Conservation (phyloP, 2,888 invertebrate genomes). For the Pandemis cinnamomeana region DNA sequence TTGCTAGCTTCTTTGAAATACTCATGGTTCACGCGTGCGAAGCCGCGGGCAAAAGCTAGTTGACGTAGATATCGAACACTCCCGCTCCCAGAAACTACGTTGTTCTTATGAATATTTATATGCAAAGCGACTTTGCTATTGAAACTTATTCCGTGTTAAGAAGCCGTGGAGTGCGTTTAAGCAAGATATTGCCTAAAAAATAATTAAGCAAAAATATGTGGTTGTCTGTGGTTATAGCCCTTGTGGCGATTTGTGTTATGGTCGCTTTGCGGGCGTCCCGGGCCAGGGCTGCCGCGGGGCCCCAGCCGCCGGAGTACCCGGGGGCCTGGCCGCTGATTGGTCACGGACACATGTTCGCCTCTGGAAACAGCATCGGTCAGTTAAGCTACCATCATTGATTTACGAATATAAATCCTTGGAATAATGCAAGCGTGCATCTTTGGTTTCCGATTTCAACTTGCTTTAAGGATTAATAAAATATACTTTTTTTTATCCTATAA, state of each 20-base stretch:
- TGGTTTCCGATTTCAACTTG: too few species aligned
- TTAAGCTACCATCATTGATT: slow-evolving; percentile 9
- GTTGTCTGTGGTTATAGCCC: neutral
- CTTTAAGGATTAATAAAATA: too few species aligned
- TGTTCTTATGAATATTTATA: neutral
- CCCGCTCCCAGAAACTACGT: too few species aligned
- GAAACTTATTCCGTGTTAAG: neutral
- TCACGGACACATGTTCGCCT: slow-evolving; percentile 54
- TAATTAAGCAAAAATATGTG: neutral
- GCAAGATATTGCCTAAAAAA: neutral
- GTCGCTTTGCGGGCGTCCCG: neutral
- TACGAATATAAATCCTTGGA: too few species aligned
- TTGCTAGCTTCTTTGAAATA: too few species aligned
- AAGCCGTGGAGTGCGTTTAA: neutral
- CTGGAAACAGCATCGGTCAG: slow-evolving; percentile 51
- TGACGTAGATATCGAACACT: too few species aligned
- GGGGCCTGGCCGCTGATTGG: slow-evolving; percentile 55
- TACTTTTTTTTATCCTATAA: too few species aligned
- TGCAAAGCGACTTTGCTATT: neutral
- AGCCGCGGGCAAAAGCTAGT: too few species aligned
- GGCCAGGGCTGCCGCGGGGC: neutral
- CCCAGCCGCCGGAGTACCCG: slow-evolving; percentile 48
- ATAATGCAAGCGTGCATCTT: too few species aligned
- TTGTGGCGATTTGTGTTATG: neutral
- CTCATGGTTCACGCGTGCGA: too few species aligned